These are phyloP conservation scores for Lymantria monacha DNA, from an alignment of 2,888 invertebrate species.

Conservation along the genomic window DNA sequence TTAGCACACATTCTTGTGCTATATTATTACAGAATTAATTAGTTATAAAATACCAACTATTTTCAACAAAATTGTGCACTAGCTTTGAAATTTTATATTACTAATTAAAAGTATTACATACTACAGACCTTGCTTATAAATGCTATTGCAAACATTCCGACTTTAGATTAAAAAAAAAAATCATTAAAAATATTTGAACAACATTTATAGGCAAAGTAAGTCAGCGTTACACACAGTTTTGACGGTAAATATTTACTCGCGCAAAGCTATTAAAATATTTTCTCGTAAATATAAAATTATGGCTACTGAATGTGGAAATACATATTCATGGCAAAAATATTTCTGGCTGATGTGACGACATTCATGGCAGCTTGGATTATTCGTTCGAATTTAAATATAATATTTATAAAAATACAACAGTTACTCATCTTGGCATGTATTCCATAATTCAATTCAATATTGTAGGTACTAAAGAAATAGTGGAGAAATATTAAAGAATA, in stretches of 20 bases:
- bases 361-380: constrained; percentile 42
- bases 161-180: constrained; percentile 17
- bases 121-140: constrained; percentile 19
- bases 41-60: constrained; percentile 61
- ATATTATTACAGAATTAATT: constrained; percentile 66
- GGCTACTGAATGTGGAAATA: constrained; percentile 38
- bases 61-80: constrained; percentile 69
- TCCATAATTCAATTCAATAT: background rate
- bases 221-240: constrained; percentile 17
- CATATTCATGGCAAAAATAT: constrained; percentile 44
- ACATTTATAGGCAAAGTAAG: constrained; percentile 21
- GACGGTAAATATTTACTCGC: constrained; percentile 21
- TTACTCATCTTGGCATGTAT: constrained; percentile 26
- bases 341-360: constrained; percentile 35
- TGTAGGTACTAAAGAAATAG: too few relatives aligned
- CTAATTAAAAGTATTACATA: constrained; percentile 33
- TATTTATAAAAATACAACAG: constrained; percentile 35
- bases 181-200: constrained; percentile 19
- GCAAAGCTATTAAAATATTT: constrained; percentile 25
- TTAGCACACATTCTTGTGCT: constrained; percentile 72
- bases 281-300: constrained; percentile 37
- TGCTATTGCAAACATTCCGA: constrained; percentile 17
- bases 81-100: constrained; percentile 48
- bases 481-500: too few relatives aligned
- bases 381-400: constrained; percentile 29